Percentiles rank a stretch among this genome's conserved stretches.
Conservation (phyloP, 2,888 invertebrate genomes). For the Protonemura montana region DNA sequence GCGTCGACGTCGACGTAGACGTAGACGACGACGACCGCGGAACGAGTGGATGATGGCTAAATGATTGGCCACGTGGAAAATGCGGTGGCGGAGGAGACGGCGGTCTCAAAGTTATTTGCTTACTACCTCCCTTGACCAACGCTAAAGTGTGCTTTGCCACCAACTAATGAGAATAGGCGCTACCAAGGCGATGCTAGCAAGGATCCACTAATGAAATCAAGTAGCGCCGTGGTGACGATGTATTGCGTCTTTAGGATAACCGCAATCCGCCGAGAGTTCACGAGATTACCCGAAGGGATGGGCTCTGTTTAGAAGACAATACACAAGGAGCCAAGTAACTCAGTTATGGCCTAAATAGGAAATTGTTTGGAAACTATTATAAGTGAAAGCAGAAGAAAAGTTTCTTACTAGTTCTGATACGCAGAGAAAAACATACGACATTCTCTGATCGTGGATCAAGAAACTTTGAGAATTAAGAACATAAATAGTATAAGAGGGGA, state of each 20-base stretch:
- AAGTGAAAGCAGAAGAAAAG: not conserved
- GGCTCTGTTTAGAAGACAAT: not conserved
- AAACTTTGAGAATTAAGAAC: not conserved
- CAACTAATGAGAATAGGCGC: not conserved
- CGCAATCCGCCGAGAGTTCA: constrained; percentile 1
- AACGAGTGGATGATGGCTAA: not conserved
- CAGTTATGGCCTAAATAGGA: constrained; percentile 1
- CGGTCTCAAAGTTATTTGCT: not conserved
- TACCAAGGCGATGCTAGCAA: not conserved
- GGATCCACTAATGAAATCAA: not conserved
- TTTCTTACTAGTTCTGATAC: not conserved
- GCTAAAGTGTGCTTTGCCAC: too few relatives aligned
- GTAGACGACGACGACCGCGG: not conserved
- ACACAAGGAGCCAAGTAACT: not conserved
- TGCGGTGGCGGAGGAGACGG: not conserved
- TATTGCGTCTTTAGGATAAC: not conserved
- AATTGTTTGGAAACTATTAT: constrained; percentile 29
- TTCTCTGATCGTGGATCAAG: not conserved
- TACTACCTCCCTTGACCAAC: not conserved
- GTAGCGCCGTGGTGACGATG: too few relatives aligned
- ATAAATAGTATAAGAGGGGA: not conserved
- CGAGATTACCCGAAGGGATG: constrained; percentile 14
- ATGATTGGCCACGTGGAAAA: not conserved
- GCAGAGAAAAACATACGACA: not conserved
- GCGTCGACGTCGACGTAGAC: not conserved